These are phyloP conservation scores for Petrocephalus zakoni DNA, from an alignment of 2,113 vertebrate genomes.

Conservation along the genomic window DNA sequence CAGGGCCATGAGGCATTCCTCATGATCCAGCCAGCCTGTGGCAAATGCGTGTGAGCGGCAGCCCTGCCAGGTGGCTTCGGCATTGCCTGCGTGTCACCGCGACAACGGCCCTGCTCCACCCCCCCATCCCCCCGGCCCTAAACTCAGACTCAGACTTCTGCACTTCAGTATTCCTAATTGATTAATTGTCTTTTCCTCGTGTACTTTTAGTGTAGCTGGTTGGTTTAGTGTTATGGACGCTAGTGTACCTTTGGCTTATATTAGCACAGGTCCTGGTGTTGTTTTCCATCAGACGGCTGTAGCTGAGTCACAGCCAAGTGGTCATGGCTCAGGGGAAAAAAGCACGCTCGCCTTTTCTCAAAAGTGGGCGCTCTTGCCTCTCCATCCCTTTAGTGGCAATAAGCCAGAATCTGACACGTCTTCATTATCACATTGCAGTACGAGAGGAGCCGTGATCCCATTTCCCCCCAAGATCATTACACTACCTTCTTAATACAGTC, in stretches of 20 bases:
- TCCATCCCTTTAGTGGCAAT: neutral
- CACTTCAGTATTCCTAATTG: neutral
- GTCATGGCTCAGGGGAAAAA: neutral
- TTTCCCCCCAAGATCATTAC: neutral
- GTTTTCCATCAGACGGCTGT: neutral
- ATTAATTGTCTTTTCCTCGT: neutral
- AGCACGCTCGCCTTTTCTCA: neutral
- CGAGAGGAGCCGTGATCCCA: neutral
- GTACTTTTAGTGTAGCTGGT: neutral
- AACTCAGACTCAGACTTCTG: neutral
- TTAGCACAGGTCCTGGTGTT: neutral
- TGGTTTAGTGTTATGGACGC: neutral
- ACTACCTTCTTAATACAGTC: neutral
- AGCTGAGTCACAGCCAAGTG: neutral
- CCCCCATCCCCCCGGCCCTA: neutral
- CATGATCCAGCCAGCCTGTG: neutral
- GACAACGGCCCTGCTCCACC: neutral
- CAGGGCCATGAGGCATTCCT: constrained; percentile 6
- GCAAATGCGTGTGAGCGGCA: neutral
- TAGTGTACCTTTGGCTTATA: neutral
- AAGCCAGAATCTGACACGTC: neutral
- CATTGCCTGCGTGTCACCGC: neutral
- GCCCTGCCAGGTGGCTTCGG: neutral
- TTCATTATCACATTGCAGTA: neutral
- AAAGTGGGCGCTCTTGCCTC: neutral